phyloP scores from a whole-genome alignment of 2,888 invertebrate genomes.

The Chloromyia formosa region DNA sequence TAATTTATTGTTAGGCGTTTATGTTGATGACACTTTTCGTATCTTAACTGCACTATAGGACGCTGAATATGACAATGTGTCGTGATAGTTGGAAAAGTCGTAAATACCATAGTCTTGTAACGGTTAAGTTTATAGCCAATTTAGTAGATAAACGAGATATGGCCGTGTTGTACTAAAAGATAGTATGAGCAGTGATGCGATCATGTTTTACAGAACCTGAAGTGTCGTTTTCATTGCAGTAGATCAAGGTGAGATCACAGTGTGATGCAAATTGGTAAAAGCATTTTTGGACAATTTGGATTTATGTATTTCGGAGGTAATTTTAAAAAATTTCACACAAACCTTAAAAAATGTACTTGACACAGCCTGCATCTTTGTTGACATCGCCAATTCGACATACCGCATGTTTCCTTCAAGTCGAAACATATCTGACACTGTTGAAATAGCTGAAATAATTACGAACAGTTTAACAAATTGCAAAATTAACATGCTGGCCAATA shows the following conservation, averaged over 20 bases:
- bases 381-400: too few species aligned
- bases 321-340: too few species aligned
- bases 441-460: conserved; percentile 63
- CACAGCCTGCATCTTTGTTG: too few species aligned
- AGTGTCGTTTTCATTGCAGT: too few species aligned
- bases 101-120: conserved; percentile 16
- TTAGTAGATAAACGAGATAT: conserved; percentile 6
- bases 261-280: too few species aligned
- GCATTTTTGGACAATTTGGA: too few species aligned
- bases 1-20: conserved; percentile 30
- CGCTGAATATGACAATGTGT: background rate
- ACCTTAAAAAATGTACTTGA: too few species aligned
- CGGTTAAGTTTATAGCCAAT: conserved; percentile 14
- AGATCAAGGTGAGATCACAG: too few species aligned
- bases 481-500: conserved; percentile 36
- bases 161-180: too few species aligned
- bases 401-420: background rate
- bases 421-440: conserved; percentile 51
- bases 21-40: background rate
- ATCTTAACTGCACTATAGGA: background rate
- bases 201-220: too few species aligned
- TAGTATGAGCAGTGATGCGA: too few species aligned
- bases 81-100: background rate
- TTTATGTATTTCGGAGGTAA: too few species aligned
- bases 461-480: conserved; percentile 59